Base-by-base conservation (phyloP, 2,797 vertebrate genomes). In the Anguilla megastoma region DNA sequence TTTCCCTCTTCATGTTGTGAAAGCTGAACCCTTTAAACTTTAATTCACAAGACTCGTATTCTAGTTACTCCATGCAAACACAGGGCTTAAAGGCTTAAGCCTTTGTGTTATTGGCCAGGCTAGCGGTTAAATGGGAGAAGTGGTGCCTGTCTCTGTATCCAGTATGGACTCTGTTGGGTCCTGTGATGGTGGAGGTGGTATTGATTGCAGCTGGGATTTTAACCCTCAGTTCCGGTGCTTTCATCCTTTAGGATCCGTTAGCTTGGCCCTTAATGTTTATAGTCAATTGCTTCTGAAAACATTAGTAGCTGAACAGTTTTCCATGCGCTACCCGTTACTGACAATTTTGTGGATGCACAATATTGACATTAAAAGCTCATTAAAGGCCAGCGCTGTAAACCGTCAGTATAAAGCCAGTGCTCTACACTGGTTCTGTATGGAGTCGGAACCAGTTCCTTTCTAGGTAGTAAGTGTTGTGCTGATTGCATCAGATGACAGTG, bases 1-100 rank as follows among this genome's bases (percentile, higher is more conserved):
- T 12, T 16, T 5, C 24, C 12, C 63, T 12, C 2, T 36, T 74
- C 24, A 36, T 16, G 30, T 14, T 21, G 76, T 21, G 18, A 33
- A 80, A 45, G 41, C 76, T 80, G 33, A 80, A 80, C 36, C 16
- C 41, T 18, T 45, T 80, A 80, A 80, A 45, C 33, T 80, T 80
- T 36, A 36, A 74, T 74, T 74, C 30, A 33, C 71, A 74, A 3
- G 14, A 33, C 71, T 74, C 10, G 3, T 14, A 36, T 74, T 36
- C 71, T 14, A 14, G 27, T 74, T 74, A 74, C 27, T 74, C 33
- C 27, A 14, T 33, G 27, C 71, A 74, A 74, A 74, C 12, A 36
- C 33, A 5, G 33, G 71, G 71, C 33, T 66, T 66, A 74, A 16
- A 74, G 71, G 71, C 27, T 30, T 74, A 74, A 33, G 71, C 12